Percentiles rank a stretch among this genome's conserved stretches.
phyloP scores from a whole-genome alignment of 2,113 vertebrate genomes.

The Podilymbus podiceps region DNA sequence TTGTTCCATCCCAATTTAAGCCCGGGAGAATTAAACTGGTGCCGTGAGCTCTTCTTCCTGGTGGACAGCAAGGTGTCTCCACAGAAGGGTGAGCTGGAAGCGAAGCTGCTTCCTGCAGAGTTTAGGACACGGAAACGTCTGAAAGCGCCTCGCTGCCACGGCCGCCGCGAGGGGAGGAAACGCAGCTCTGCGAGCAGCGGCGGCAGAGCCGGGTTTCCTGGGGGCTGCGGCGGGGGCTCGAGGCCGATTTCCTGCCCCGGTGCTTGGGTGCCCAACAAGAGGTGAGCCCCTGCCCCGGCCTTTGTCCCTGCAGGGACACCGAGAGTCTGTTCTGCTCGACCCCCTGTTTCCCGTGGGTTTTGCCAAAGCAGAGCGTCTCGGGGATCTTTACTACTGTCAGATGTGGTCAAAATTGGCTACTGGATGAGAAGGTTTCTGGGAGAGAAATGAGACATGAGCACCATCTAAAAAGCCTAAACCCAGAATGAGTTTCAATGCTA shows the following conservation, averaged over 20 bases:
- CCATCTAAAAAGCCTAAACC: not conserved
- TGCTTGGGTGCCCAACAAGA: not conserved
- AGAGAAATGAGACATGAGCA: not conserved
- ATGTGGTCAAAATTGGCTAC: not conserved
- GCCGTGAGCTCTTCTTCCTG: not conserved
- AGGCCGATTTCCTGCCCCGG: not conserved
- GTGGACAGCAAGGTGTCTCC: not conserved
- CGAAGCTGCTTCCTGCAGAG: not conserved
- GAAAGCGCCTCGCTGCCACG: not conserved
- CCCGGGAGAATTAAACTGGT: not conserved
- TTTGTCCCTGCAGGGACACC: not conserved
- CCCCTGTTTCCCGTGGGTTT: not conserved
- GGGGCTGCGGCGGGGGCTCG: not conserved
- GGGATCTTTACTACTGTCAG: not conserved
- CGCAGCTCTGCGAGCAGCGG: fast-evolving
- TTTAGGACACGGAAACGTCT: not conserved
- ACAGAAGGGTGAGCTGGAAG: not conserved
- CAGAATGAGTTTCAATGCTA: not conserved
- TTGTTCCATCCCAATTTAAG: not conserved
- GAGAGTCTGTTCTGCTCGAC: not conserved
- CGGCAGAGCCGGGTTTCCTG: not conserved
- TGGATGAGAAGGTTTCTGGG: not conserved
- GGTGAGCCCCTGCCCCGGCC: not conserved
- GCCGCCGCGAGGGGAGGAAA: not conserved
- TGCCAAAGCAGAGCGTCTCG: not conserved